Evolutionary conservation across 2,888 invertebrate species (phyloP), one percentile per base, ranked within the genome.

Genomic region (Psylliodes chrysocephalus): DNA sequence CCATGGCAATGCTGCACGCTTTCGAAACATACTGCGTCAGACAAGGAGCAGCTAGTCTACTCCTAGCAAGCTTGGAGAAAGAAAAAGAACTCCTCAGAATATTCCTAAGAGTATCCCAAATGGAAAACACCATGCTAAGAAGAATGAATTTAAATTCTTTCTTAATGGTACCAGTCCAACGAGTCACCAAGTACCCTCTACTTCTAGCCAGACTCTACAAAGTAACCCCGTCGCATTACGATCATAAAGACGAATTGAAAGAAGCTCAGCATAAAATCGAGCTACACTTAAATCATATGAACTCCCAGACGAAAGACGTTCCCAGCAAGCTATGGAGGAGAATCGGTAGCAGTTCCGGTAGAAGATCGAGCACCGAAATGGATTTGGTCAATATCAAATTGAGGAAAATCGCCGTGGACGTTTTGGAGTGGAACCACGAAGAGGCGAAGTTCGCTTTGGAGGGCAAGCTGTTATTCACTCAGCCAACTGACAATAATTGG

Each of bases 101-200:
- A 83, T 98, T 97, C 83, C 86, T 98, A 63, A 90, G 94, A 81
- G 97, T 96, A 63, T 96, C 96, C 33, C 97, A 97, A 85, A 95
- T 96, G 93, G 97, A 97, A 82, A 97, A 97, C 82, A 89, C 93
- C 15, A 91, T 95, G 68, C 84, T 97, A 72, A 86, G 97, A 73
- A 87, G 96, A 74, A 97, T 97, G 96, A 96, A 96, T 82, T 86
- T 98, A 49, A 95, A 96, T 84, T 96, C 97, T n/a, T 98, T 97
- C 84, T 88, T 97, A 60, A 97, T 97, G 96, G 96, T 95, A 75
- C 97, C 97, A 70, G 96, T 98, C 68, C 97, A 97, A 86, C 88
- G 97, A 82, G 96, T 97, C 75, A 97, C 97, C 75, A 96, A 96
- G 85, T 97, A 97, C 85, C 97, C 97, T 44, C 86, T 98, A 75